Conservation (phyloP, 2,797 vertebrate species). For the Distichodus sexfasciatus region DNA sequence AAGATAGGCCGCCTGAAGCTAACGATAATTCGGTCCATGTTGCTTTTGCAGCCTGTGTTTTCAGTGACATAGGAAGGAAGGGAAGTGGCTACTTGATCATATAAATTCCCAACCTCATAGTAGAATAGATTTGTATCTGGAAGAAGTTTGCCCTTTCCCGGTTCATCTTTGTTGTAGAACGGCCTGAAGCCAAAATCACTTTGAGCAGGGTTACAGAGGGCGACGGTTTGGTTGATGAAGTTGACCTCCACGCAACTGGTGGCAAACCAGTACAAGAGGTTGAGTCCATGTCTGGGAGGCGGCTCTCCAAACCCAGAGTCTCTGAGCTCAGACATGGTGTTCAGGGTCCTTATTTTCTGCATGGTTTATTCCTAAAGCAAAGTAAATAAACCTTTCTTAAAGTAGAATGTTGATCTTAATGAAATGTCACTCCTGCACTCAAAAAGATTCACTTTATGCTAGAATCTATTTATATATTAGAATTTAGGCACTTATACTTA, state of each 20-base stretch:
- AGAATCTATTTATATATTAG: no score
- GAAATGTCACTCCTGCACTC: no score
- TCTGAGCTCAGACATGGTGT: not conserved
- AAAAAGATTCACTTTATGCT: no score
- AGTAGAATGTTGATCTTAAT: no score
- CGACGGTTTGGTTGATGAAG: not conserved
- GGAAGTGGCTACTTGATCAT: not conserved
- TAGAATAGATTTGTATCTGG: not conserved
- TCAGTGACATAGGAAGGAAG: not conserved
- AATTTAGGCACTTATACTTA: no score
- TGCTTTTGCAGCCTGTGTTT: not conserved
- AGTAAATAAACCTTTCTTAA: not conserved
- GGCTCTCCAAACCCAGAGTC: not conserved
- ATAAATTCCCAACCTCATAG: not conserved
- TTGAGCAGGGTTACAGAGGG: rapidly evolving
- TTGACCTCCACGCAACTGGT: not conserved
- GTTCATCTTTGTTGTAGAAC: not conserved
- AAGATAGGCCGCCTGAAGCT: not conserved
- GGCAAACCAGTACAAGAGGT: constrained; percentile 29
- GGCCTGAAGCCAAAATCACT: constrained; percentile 14
- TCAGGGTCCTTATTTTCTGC: not conserved
- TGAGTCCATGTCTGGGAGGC: constrained; percentile 14
- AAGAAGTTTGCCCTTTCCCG: not conserved
- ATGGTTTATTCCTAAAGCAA: not conserved
- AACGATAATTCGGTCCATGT: constrained; percentile 31